Evolutionary conservation across 2,797 vertebrate species (phyloP).

Genomic region (Artibeus lituratus): DNA sequence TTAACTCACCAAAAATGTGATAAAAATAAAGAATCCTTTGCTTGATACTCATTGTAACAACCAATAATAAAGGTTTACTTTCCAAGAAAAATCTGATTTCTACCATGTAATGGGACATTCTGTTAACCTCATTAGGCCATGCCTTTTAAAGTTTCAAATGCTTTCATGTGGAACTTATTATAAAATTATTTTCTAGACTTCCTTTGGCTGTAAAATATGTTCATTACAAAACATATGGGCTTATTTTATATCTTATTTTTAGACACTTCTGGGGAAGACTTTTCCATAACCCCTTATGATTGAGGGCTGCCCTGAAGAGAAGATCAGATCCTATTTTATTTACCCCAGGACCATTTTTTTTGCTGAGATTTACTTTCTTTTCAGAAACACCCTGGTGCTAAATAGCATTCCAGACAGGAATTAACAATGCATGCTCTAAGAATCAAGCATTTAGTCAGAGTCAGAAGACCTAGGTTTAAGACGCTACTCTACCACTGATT

Average conservation of each 20-base stretch:
- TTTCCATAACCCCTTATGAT: background rate
- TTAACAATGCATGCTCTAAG: background rate
- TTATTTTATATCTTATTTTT: background rate
- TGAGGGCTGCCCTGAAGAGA: background rate
- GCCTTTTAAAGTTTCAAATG: background rate
- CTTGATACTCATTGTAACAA: background rate
- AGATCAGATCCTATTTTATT: background rate
- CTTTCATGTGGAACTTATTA: conserved; percentile 4
- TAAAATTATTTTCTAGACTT: conserved; percentile 10
- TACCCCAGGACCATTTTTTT: background rate
- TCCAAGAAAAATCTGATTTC: background rate
- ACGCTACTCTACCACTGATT: background rate
- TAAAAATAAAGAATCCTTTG: background rate
- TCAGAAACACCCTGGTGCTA: background rate
- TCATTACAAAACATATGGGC: background rate
- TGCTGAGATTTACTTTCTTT: background rate
- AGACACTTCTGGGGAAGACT: background rate
- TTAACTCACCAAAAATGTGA: background rate
- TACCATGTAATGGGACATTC: background rate
- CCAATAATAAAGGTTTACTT: background rate
- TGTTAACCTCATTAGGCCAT: background rate
- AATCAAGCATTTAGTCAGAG: background rate
- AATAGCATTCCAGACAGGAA: background rate
- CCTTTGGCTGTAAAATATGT: background rate
- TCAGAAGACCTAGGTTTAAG: background rate